phyloP scores from a whole-genome alignment of 2,888 invertebrate species.

The Saturnia japonica region DNA sequence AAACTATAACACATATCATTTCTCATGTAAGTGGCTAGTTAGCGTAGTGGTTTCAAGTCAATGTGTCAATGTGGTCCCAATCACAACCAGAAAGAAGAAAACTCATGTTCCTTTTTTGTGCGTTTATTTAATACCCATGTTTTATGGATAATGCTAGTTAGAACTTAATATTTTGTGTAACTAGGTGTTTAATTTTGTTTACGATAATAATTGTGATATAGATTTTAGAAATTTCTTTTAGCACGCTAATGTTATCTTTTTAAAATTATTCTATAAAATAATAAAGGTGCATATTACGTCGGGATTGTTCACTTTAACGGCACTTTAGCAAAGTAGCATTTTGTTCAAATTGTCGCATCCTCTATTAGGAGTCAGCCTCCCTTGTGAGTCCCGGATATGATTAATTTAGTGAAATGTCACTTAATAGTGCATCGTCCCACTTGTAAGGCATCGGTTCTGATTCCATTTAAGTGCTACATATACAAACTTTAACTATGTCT shows the following conservation, averaged over 20 bases:
- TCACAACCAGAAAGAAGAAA: neutral
- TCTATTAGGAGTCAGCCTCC: conserved; percentile 36
- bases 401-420: conserved; percentile 52
- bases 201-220: neutral
- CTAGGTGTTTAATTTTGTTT: neutral
- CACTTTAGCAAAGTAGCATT: conserved; percentile 30
- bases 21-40: neutral
- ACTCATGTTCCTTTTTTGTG: neutral
- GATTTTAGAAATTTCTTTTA: neutral
- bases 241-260: neutral
- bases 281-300: neutral
- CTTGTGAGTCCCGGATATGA: conserved; percentile 51
- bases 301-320: conserved; percentile 19
- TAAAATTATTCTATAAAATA: neutral
- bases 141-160: neutral
- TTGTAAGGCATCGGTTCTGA: conserved; percentile 27
- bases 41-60: neutral
- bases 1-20: neutral
- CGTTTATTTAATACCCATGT: neutral
- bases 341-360: conserved; percentile 62
- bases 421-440: conserved; percentile 40
- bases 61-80: too few relatives aligned
- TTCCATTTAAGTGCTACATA: neutral
- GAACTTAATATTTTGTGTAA: neutral
- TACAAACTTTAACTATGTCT: neutral